Percentiles rank a stretch among this genome's conserved stretches.
Conservation (phyloP, 2,113 vertebrate species). For the Corynorhinus townsendii region DNA sequence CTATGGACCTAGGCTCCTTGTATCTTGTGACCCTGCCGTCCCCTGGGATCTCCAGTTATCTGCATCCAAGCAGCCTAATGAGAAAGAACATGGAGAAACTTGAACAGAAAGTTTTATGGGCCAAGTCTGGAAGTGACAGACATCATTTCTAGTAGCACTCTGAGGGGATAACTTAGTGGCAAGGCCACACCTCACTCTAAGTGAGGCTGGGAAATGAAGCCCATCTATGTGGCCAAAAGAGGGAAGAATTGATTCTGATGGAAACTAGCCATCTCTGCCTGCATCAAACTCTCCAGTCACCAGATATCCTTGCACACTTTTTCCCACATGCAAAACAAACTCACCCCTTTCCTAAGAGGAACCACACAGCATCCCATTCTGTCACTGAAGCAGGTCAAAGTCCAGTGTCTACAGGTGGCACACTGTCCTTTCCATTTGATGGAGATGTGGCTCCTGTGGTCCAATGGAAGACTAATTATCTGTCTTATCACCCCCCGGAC, state of each 20-base stretch:
- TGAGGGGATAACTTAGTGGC: not conserved
- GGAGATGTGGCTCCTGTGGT: not conserved
- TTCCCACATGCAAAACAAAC: not conserved
- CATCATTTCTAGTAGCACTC: not conserved
- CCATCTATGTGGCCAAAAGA: not conserved
- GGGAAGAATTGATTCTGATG: not conserved
- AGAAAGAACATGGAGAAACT: not conserved
- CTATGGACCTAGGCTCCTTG: not conserved
- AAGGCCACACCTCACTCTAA: not conserved
- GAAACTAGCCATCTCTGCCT: not conserved
- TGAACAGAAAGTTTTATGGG: not conserved
- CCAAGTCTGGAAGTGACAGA: not conserved
- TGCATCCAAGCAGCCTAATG: not conserved
- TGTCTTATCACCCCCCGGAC: not conserved
- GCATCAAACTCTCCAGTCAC: not conserved
- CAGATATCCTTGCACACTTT: not conserved
- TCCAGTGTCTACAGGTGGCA: not conserved
- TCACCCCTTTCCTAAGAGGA: not conserved
- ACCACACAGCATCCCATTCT: not conserved
- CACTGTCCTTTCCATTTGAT: not conserved
- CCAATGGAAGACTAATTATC: not conserved
- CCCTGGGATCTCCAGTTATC: not conserved
- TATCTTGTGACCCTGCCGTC: not conserved
- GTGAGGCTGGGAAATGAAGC: not conserved
- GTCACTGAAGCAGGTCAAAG: not conserved